Base-by-base conservation (phyloP, 2,113 vertebrate species). In the Ondatra zibethicus region DNA sequence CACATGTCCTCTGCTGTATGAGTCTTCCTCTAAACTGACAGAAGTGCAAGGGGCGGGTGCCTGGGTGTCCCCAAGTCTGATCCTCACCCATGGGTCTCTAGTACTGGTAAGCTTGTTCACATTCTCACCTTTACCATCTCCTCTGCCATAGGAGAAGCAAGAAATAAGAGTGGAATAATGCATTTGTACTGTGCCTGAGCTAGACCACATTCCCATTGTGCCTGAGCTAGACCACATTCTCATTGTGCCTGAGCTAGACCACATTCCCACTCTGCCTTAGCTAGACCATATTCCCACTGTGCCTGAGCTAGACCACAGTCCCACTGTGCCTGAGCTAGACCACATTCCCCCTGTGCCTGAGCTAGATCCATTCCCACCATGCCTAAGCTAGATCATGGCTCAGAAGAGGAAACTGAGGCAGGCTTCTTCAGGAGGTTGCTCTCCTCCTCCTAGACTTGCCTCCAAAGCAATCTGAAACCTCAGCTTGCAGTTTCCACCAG, bases 401-500 rank as follows among this genome's bases (percentile, higher is more conserved):
- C 47, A 23, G n/a, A 6, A 1, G 58, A 72, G 70, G 45, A 88
- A 91, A 9, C 17, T 70, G 14, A 87, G 50, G 39, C 77, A 55
- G 6, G 5, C 8, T 36, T 81, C 52, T 14, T 17, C 1, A 33
- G 75, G 47, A 88, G 33, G 11, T 16, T 70, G 52, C 65, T 96
- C 17, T 78, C 92, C 93, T 91, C 55, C n/a, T 58, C 66, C 9
- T 63, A 94, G 42, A 89, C 33, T 84, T 58, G 14, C 1, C 50
- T 55, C 7, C 72, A 86, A 77, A 96, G 25, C 31, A 92, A 88
- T 55, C 88, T 66, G 50, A 55, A 55, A 86, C 86, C 63, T 91
- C 89, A 70, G 11, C 21, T 89, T 70, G n/a, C 73, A 50, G 29
- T 84, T 95, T 87, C 70, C 61, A 39, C 42, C 50, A 75, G 17